Conservation (phyloP, 2,113 vertebrate genomes). For the Hoplias malabaricus region DNA sequence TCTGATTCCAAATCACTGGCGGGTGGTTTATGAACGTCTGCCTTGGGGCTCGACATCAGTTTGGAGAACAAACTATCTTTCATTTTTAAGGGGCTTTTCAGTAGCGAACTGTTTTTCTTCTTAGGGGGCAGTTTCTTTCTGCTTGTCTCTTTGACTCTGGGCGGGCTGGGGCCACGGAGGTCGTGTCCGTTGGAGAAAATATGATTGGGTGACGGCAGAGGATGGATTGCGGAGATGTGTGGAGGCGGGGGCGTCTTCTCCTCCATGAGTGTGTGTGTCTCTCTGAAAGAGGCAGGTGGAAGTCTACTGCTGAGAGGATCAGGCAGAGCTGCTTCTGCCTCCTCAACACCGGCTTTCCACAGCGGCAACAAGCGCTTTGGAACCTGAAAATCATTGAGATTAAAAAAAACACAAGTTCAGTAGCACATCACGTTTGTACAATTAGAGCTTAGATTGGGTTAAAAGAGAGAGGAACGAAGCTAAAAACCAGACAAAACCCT, state of each 20-base stretch:
- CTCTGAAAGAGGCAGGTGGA: slow-evolving; percentile 45
- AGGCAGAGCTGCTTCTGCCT: slow-evolving; percentile 83
- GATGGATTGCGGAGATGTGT: slow-evolving; percentile 36
- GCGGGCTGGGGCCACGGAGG: slow-evolving; percentile 45
- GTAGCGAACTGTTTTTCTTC: slow-evolving; percentile 67
- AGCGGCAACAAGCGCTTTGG: slow-evolving; percentile 86
- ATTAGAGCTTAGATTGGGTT: no score
- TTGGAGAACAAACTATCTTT: slow-evolving; percentile 54
- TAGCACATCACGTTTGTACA: no score
- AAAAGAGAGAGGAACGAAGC: no score
- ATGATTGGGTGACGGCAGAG: slow-evolving; percentile 25
- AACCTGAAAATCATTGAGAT: no score
- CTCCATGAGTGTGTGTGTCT: slow-evolving; percentile 42
- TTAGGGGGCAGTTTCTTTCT: slow-evolving; percentile 62
- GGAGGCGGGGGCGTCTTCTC: slow-evolving; percentile 48
- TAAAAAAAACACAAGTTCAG: no score
- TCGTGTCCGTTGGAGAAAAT: slow-evolving; percentile 53
- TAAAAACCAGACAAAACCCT: no score
- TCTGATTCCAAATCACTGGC: slow-evolving; percentile 57
- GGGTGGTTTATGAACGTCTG: slow-evolving; percentile 26
- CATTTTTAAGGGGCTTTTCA: slow-evolving; percentile 65
- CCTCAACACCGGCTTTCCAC: slow-evolving; percentile 89
- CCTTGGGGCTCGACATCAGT: slow-evolving; percentile 37
- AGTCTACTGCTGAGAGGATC: slow-evolving; percentile 65
- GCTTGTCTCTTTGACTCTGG: slow-evolving; percentile 35